A percentile compares a stretch with the other conserved stretches of the same genome.
Evolutionary conservation across 2,888 invertebrate genomes (phyloP).

Genomic region (Oscheius myriophilus): DNA sequence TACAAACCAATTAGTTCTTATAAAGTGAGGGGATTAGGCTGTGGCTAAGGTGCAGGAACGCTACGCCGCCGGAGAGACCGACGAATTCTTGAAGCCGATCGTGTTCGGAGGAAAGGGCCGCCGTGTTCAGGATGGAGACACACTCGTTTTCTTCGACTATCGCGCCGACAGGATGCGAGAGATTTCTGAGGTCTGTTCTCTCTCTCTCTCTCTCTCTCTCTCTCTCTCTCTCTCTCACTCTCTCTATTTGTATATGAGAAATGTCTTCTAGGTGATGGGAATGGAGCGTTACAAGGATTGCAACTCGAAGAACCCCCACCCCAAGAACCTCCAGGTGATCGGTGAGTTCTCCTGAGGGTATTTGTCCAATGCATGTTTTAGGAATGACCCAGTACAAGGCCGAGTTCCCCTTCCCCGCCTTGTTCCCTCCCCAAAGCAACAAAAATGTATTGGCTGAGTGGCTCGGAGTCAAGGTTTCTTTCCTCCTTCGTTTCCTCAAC

Average conservation of each 20-base stretch:
- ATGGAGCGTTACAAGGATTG: slow-evolving; percentile 66
- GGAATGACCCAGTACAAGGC: slow-evolving; percentile 74
- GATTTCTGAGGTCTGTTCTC: slow-evolving; percentile 68
- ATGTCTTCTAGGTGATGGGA: slow-evolving; percentile 54
- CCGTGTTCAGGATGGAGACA: slow-evolving; percentile 70
- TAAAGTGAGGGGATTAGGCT: slow-evolving; percentile 33
- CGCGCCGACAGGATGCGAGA: slow-evolving; percentile 73
- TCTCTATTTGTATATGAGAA: neutral
- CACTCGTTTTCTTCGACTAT: slow-evolving; percentile 73
- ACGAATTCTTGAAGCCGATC: slow-evolving; percentile 73
- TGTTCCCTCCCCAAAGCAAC: slow-evolving; percentile 72
- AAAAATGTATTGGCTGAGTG: slow-evolving; percentile 73
- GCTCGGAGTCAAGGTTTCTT: slow-evolving; percentile 66
- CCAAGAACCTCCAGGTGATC: slow-evolving; percentile 47
- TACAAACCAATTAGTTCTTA: slow-evolving; percentile 9
- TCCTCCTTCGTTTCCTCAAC: neutral
- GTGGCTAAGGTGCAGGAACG: slow-evolving; percentile 66
- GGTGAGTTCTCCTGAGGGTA: neutral
- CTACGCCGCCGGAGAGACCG: slow-evolving; percentile 71
- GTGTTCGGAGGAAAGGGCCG: slow-evolving; percentile 49
- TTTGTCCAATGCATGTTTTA: neutral
- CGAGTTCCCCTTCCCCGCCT: slow-evolving; percentile 71
- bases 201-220: too few species aligned
- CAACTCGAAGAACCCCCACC: slow-evolving; percentile 58
- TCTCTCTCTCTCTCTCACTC: too few species aligned